Conservation (phyloP, 2,888 invertebrate genomes). For the Metopia argyrocephala region DNA sequence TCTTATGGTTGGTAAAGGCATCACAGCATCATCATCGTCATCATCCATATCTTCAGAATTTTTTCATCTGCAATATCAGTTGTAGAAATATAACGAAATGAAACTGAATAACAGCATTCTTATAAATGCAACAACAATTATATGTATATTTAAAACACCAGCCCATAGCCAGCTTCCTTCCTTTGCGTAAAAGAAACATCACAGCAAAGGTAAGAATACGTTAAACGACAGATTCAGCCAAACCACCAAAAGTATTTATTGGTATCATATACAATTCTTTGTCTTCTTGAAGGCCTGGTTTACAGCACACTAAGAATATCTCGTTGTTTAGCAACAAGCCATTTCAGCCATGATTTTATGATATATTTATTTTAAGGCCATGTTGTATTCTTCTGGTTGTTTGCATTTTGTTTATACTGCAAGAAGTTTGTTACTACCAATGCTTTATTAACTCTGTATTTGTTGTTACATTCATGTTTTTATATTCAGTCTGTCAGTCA, state of each 20-base stretch:
- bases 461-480: constrained; percentile 16
- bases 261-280: constrained; percentile 23
- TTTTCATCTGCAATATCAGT: constrained; percentile 58
- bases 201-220: constrained; percentile 7
- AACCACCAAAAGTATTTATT: constrained; percentile 31
- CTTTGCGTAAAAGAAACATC: constrained; percentile 45
- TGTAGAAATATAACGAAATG: constrained; percentile 51
- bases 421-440: constrained; percentile 30
- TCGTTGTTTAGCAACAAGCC: constrained; percentile 13
- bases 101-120: constrained; percentile 60
- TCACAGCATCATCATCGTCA: constrained; percentile 23
- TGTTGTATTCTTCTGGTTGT: background rate
- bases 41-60: constrained; percentile 23
- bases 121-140: constrained; percentile 58
- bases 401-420: background rate
- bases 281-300: constrained; percentile 40
- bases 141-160: constrained; percentile 19
- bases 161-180: constrained; percentile 51
- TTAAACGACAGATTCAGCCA: background rate
- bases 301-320: constrained; percentile 18
- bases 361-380: background rate
- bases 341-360: background rate
- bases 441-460: constrained; percentile 23
- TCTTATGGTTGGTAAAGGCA: constrained; percentile 28
- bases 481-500: no score